Conservation (phyloP, 2,113 vertebrate genomes). For the Pionites leucogaster region DNA sequence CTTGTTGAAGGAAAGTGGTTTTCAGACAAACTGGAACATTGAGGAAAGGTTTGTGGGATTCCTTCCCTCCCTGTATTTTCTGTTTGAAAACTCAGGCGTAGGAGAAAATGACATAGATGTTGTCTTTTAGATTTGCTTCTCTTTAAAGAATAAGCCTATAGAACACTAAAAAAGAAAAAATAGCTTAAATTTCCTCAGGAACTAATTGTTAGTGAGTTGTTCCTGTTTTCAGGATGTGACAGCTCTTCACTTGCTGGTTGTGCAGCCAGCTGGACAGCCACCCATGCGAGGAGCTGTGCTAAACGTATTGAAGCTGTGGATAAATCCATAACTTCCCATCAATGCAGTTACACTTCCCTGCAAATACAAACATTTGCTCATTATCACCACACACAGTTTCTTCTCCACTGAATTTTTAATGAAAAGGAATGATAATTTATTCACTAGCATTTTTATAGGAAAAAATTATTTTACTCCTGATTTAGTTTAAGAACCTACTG, state of each 20-base stretch:
- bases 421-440: constrained; percentile 69
- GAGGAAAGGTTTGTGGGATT: background rate
- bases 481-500: background rate
- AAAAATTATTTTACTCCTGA: constrained; percentile 53
- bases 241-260: background rate
- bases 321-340: constrained; percentile 68
- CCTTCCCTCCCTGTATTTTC: background rate
- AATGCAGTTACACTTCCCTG: constrained; percentile 62
- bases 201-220: background rate
- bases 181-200: background rate
- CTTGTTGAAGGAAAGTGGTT: background rate
- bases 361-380: constrained; percentile 77
- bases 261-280: constrained; percentile 51
- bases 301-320: constrained; percentile 38
- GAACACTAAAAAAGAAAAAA: background rate
- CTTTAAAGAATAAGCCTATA: background rate
- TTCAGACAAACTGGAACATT: background rate
- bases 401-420: constrained; percentile 78
- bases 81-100: background rate
- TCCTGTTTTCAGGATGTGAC: background rate
- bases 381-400: constrained; percentile 73
- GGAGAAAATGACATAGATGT: background rate
- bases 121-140: background rate
- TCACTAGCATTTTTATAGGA: constrained; percentile 43
- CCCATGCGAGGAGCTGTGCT: background rate